phyloP scores from a whole-genome alignment of 2,888 invertebrate species.

The Lepidochrysops patricia region DNA sequence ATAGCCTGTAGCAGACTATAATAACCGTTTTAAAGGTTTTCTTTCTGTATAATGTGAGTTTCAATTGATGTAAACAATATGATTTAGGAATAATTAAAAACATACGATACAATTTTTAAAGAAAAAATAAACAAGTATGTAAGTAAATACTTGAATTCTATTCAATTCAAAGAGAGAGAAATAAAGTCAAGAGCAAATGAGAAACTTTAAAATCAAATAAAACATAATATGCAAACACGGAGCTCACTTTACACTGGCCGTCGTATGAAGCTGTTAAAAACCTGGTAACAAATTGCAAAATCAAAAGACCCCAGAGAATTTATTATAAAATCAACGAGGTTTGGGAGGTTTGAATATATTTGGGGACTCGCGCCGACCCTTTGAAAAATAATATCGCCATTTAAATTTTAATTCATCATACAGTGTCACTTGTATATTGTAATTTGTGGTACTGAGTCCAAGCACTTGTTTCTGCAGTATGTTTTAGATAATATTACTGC shows the following conservation, averaged over 20 bases:
- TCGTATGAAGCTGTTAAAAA: constrained; percentile 23
- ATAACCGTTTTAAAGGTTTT: no score
- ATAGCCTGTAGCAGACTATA: no score
- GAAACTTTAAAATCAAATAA: background rate
- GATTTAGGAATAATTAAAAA: no score
- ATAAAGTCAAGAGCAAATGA: background rate
- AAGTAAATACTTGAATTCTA: no score
- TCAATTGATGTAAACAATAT: no score
- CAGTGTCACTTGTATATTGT: constrained; percentile 1
- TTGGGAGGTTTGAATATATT: constrained; percentile 23
- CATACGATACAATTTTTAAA: no score
- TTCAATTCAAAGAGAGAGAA: no score
- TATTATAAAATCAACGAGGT: constrained; percentile 24
- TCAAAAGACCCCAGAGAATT: constrained; percentile 60
- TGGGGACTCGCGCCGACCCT: constrained; percentile 18
- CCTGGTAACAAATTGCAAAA: constrained; percentile 60
- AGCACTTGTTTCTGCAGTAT: background rate
- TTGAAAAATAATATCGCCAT: constrained; percentile 16
- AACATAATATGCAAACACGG: constrained; percentile 1
- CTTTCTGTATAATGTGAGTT: no score
- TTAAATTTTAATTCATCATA: constrained; percentile 10
- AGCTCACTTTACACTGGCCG: background rate
- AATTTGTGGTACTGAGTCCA: background rate
- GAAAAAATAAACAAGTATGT: no score
- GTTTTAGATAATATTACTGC: no score